These are phyloP conservation scores for Parauchenoglanis ngamensis DNA, from an alignment of 2,797 vertebrate genomes.

Conservation along the genomic window DNA sequence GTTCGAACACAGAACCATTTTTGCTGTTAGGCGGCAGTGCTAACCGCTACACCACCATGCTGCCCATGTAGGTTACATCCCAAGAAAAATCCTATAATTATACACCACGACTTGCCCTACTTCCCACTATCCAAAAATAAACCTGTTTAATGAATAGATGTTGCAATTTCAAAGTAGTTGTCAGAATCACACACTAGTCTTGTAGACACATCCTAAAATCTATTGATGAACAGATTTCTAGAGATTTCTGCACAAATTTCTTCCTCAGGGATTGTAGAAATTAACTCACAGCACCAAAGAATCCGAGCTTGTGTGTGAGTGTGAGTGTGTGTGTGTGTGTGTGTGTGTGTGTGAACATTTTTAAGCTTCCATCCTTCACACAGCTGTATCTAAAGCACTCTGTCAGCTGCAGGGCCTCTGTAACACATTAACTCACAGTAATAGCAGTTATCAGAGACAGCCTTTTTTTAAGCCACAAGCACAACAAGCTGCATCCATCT, in stretches of 20 bases:
- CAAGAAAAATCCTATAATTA: conserved; percentile 68
- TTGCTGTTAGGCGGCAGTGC: too few relatives aligned
- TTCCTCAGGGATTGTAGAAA: conserved; percentile 59
- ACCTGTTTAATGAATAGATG: conserved; percentile 72
- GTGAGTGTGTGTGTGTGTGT: background rate
- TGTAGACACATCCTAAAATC: conserved; percentile 48
- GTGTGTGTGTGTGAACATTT: conserved; percentile 23
- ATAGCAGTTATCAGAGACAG: conserved; percentile 53
- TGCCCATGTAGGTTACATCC: conserved; percentile 59
- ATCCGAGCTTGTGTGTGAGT: conserved; percentile 20
- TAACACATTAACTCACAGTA: conserved; percentile 53
- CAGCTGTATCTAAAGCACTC: conserved; percentile 61
- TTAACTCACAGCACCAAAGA: conserved; percentile 61
- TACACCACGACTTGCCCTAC: conserved; percentile 65
- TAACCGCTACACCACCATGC: too few relatives aligned
- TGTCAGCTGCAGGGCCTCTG: conserved; percentile 58
- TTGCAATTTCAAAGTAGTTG: conserved; percentile 74
- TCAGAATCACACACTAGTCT: conserved; percentile 52
- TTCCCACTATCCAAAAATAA: conserved; percentile 71
- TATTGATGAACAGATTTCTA: conserved; percentile 65
- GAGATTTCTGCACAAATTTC: conserved; percentile 52
- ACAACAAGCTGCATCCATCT: conserved; percentile 51
- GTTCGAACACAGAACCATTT: too few relatives aligned
- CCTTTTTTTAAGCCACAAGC: conserved; percentile 43
- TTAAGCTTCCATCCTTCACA: conserved; percentile 65